phyloP scores from a whole-genome alignment of 2,888 invertebrate species.

The Tenthredo mesomela region DNA sequence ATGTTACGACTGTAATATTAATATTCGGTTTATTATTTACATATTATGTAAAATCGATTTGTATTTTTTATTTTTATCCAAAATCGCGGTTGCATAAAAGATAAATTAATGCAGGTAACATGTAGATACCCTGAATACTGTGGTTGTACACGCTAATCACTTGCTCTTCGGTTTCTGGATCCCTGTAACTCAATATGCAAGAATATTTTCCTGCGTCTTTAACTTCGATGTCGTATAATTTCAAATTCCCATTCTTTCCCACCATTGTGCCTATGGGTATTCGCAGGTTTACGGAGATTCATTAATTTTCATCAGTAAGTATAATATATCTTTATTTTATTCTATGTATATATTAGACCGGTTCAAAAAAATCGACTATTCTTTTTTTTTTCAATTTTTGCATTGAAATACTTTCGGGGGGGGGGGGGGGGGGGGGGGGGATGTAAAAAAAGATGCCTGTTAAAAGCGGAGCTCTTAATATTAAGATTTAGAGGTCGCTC shows the following conservation, averaged over 20 bases:
- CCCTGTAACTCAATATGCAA: constrained; percentile 66
- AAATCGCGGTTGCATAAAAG: neutral
- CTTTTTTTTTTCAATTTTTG: no score
- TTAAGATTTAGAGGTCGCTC: no score
- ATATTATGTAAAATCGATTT: neutral
- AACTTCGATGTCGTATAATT: constrained; percentile 66
- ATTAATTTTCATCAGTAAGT: neutral
- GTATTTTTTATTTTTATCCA: neutral
- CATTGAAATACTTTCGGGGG: no score
- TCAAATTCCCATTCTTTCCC: constrained; percentile 67
- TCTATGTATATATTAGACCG: no score
- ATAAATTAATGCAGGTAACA: neutral
- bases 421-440: no score
- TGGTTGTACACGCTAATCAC: constrained; percentile 65
- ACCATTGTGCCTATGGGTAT: constrained; percentile 61
- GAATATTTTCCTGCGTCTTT: constrained; percentile 70
- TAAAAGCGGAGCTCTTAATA: no score
- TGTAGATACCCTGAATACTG: constrained; percentile 63
- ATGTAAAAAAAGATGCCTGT: no score
- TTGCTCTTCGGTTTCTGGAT: constrained; percentile 68
- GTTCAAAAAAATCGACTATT: no score
- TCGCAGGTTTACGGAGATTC: neutral
- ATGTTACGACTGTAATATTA: constrained; percentile 63
- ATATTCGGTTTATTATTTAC: neutral
- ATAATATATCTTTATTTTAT: neutral